Conservation (phyloP, 2,113 vertebrate genomes). For the Lophotis ruficrista region DNA sequence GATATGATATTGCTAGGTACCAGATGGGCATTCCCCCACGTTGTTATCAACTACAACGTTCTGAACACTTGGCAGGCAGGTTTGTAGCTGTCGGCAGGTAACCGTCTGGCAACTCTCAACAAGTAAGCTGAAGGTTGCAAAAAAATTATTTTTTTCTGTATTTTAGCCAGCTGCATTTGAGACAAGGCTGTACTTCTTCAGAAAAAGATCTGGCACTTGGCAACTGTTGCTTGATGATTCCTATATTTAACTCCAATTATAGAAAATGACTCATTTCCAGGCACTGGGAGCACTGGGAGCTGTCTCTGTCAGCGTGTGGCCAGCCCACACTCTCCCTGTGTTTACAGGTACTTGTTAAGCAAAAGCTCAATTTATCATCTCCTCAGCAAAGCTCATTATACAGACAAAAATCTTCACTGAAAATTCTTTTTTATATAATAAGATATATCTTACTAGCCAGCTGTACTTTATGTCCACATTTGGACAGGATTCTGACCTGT, state of each 20-base stretch:
- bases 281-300: background rate
- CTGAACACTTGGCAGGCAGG: background rate
- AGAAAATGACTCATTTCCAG: background rate
- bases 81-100: background rate
- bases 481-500: background rate
- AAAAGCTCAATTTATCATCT: background rate
- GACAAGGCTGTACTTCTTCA: background rate
- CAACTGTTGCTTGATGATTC: background rate
- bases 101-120: background rate
- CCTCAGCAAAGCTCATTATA: background rate
- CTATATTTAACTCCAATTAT: background rate
- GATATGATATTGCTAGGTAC: too few species aligned
- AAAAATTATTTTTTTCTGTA: background rate
- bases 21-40: background rate
- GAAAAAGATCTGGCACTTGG: background rate
- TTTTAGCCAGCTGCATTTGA: background rate
- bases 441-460: background rate
- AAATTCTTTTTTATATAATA: background rate
- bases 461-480: background rate
- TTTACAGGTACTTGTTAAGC: background rate
- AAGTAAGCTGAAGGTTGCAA: background rate
- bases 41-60: background rate
- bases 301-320: accelerated
- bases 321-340: background rate
- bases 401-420: background rate